These are phyloP conservation scores for Podocnemis expansa DNA, from an alignment of 2,113 vertebrate species.

Conservation along the genomic window DNA sequence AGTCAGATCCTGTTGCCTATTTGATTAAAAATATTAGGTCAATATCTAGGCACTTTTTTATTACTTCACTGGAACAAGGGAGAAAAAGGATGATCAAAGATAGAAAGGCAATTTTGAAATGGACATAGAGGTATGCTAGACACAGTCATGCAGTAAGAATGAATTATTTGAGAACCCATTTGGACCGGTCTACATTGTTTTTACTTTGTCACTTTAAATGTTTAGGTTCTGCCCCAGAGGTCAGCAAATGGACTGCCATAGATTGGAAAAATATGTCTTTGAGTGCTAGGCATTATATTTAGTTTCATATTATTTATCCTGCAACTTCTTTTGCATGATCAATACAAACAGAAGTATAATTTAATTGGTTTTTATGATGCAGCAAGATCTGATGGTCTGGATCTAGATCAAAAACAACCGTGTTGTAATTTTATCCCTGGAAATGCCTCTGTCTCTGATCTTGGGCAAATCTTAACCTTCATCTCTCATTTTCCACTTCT, in stretches of 20 bases:
- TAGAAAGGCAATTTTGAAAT: neutral
- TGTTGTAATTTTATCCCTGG: neutral
- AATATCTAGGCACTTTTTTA: neutral
- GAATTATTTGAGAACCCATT: neutral
- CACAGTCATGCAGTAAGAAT: neutral
- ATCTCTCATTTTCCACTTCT: neutral
- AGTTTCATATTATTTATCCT: neutral
- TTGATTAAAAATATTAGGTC: neutral
- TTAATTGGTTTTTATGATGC: neutral
- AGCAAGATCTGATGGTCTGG: neutral
- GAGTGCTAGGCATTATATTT: neutral
- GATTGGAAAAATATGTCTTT: neutral
- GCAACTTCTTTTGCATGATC: neutral
- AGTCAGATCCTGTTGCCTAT: neutral
- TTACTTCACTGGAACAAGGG: neutral
- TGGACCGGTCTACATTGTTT: neutral
- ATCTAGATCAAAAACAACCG: neutral
- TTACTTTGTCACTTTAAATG: neutral
- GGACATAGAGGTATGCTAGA: neutral
- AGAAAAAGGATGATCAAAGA: neutral
- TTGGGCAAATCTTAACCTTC: neutral
- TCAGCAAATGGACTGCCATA: neutral
- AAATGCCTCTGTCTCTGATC: neutral
- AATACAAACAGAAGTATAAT: neutral
- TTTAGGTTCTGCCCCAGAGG: neutral